Base-by-base conservation (phyloP, 2,113 vertebrate genomes). In the Apistogramma diplotaenia region DNA sequence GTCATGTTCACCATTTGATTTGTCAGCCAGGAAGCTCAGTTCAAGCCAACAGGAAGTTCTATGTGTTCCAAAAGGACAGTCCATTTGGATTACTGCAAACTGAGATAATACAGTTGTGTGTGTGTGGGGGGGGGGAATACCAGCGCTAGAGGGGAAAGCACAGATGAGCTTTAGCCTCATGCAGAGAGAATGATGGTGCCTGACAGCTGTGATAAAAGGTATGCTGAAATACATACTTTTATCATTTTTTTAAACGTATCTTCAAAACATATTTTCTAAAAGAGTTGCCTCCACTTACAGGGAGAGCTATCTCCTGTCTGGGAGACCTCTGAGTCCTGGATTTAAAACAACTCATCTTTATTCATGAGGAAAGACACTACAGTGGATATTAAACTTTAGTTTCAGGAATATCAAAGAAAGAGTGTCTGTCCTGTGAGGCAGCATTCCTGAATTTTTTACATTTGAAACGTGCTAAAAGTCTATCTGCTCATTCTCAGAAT, bases 181-280 rank as follows among this genome's bases (percentile, higher is more conserved):
- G 72, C 40, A 79, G 55, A 76, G 33, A 87, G 81, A 74, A 87
- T 73, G 35, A 77, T 59, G 76, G 81, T 49, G 8, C 65, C 61
- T 88, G 84, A 90, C 89, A 90, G 87, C 53, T 86, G 59, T 74
- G 87, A 90, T 92, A 91, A 92, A 93, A 93, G 84, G 58, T 67
- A 56, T 54, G 53, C 79, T 67, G 67, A 91, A 91, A 91, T 84
- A 89, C 37, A 89, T 65, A 85, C 90, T 92, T 87, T 91, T 94
- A 87, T 93, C 90, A 86, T 92, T 90, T 91, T 59, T 77, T 21
- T 37, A 59, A 55, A 49, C 67, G 23, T 54, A 81, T 87, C 81
- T 60, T 73, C 46, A 85, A 87, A 86, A 79, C 61, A 72, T 74
- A 76, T 76, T 86, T 82, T 81, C 33, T 74, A 12, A 75, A 77